phyloP scores from a whole-genome alignment of 2,113 vertebrate species.

The Carollia perspicillata region DNA sequence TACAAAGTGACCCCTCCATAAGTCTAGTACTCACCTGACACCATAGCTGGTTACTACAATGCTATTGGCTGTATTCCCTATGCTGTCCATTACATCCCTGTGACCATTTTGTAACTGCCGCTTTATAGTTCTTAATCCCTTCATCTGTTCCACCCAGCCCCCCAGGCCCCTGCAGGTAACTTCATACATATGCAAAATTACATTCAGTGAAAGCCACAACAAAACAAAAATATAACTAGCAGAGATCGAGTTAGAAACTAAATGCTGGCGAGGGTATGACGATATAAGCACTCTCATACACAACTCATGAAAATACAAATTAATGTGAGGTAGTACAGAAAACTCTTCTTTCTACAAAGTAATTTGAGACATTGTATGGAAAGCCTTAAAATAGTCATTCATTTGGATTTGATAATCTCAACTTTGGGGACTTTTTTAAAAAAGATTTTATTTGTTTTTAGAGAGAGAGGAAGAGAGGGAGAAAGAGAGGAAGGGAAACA shows the following conservation, averaged over 20 bases:
- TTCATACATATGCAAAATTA: neutral
- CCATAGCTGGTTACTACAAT: no score
- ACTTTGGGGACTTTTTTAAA: neutral
- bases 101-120: neutral
- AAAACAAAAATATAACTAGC: neutral
- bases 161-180: neutral
- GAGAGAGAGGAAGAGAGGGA: no score
- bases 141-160: no score
- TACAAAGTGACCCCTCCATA: no score
- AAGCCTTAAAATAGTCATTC: neutral
- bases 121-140: no score
- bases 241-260: neutral
- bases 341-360: neutral
- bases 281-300: neutral
- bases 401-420: neutral
- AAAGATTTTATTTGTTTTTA: no score
- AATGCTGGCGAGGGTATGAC: neutral
- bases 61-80: no score
- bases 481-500: no score
- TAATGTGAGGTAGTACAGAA: neutral
- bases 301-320: neutral
- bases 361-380: neutral
- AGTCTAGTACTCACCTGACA: no score
- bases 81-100: neutral
- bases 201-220: neutral